Evolutionary conservation across 2,888 invertebrate genomes (phyloP).

Genomic region (Itoplectis maculator): DNA sequence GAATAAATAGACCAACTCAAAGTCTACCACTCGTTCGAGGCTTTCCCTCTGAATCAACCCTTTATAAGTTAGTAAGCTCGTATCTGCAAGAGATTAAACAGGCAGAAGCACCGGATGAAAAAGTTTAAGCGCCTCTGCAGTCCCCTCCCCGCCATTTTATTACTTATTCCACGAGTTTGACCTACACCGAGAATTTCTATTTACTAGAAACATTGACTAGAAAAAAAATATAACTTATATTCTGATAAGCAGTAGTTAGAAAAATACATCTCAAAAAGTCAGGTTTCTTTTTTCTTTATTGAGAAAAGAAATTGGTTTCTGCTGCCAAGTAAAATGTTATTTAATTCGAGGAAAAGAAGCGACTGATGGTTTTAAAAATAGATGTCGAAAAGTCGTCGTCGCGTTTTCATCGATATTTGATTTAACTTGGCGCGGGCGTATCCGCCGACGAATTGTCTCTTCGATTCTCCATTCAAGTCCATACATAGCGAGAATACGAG

Average conservation of each 20-base stretch:
- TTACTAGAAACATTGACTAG: too few species aligned
- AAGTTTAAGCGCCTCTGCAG: background rate
- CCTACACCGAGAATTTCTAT: too few species aligned
- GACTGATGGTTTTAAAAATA: constrained; percentile 5
- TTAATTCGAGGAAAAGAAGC: background rate
- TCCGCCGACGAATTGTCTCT: constrained; percentile 49
- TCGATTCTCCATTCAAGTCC: constrained; percentile 21
- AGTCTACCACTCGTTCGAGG: constrained; percentile 21
- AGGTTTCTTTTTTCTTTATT: background rate
- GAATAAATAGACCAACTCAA: constrained; percentile 52
- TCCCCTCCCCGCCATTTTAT: background rate
- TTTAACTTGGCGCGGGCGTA: constrained; percentile 22
- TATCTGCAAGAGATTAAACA: background rate
- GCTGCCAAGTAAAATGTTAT: background rate
- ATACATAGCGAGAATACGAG: constrained; percentile 41
- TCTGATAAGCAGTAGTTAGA: too few species aligned
- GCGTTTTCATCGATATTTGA: constrained; percentile 44
- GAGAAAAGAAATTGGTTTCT: background rate
- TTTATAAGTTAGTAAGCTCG: constrained; percentile 1
- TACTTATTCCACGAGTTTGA: too few species aligned
- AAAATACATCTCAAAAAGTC: too few species aligned
- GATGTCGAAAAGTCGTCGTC: constrained; percentile 1
- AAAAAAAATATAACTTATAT: too few species aligned
- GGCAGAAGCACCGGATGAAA: background rate
- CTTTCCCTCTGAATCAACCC: constrained; percentile 3